Evolutionary conservation across 1,140 invertebrate genomes (phyloP).

Genomic region (Polypedilum vanderplanki): DNA sequence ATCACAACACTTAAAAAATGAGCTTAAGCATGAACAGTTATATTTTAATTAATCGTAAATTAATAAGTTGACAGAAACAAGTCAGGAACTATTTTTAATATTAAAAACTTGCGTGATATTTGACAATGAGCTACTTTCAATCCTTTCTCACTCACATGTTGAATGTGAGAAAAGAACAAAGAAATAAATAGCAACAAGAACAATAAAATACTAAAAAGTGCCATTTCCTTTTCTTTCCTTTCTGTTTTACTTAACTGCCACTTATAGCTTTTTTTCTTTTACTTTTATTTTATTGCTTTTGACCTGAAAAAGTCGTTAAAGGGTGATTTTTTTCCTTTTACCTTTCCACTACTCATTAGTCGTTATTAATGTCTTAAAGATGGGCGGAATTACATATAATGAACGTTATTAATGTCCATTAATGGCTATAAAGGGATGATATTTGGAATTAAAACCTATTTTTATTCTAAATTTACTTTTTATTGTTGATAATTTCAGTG

Average conservation of each 20-base stretch:
- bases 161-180: not conserved
- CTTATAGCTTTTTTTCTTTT: not conserved
- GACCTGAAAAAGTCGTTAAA: not conserved
- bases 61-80: no score
- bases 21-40: no score
- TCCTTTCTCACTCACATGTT: not conserved
- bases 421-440: not conserved
- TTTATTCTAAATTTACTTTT: no score
- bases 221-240: constrained; percentile 4
- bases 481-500: no score
- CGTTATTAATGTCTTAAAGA: no score
- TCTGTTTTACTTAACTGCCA: not conserved
- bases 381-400: not conserved
- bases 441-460: no score
- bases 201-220: not conserved
- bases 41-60: no score
- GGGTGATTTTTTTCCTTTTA: not conserved
- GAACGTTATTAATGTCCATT: not conserved
- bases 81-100: no score
- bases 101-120: no score
- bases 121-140: not conserved
- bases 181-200: not conserved
- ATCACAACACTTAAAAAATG: no score
- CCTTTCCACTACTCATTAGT: not conserved
- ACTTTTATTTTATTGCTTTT: not conserved